These are phyloP conservation scores for Anoplopoma fimbria DNA, from an alignment of 2,113 vertebrate species.

Conservation along the genomic window DNA sequence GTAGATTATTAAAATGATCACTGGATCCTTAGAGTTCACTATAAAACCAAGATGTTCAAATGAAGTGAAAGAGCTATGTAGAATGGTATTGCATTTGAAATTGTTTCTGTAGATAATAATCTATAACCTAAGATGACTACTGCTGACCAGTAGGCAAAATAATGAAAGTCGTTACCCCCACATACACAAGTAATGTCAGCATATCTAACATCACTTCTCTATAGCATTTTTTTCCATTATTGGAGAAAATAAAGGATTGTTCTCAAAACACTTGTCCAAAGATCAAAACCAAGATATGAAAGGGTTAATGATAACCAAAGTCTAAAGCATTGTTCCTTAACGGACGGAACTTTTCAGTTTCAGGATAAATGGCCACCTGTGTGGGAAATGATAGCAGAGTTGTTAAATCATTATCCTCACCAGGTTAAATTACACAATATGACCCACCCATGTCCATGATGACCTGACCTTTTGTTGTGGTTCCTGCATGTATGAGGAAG, in stretches of 20 bases:
- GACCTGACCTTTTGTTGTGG: neutral
- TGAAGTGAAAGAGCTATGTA: no score
- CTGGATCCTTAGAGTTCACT: no score
- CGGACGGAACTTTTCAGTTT: neutral
- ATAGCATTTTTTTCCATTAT: no score
- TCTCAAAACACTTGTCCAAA: neutral
- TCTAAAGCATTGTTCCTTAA: neutral
- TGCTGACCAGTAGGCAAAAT: no score
- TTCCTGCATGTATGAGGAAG: neutral
- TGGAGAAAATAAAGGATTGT: neutral
- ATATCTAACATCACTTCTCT: neutral
- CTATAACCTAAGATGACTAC: no score
- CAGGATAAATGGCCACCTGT: neutral
- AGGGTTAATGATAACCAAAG: neutral
- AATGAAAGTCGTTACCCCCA: no score
- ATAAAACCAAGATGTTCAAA: no score
- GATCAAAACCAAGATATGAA: neutral
- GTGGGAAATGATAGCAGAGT: neutral
- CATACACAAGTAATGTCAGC: no score
- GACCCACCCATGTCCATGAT: neutral
- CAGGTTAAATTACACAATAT: neutral
- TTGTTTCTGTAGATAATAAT: no score
- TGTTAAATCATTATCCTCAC: neutral
- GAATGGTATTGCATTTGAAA: no score
- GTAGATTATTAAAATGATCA: no score